Evolutionary conservation across 2,888 invertebrate genomes (phyloP).

Genomic region (Opisthograptis luteolata): DNA sequence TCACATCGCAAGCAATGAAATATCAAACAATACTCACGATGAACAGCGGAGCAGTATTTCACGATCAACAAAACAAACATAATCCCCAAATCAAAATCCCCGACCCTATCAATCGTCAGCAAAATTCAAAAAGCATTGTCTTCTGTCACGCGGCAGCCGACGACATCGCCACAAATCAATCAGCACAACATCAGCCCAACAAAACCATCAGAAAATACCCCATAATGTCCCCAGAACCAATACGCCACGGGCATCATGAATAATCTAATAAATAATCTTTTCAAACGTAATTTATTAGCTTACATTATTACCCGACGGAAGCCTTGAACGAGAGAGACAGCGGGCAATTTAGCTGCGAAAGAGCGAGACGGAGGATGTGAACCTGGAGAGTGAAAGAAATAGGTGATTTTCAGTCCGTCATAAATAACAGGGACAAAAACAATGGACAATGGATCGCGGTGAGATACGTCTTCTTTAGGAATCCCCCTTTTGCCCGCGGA

Average conservation of each 20-base stretch:
- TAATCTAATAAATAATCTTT: conserved; percentile 84
- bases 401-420: conserved; percentile 71
- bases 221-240: conserved; percentile 72
- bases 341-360: conserved; percentile 15
- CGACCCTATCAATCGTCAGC: conserved; percentile 16
- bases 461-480: conserved; percentile 83
- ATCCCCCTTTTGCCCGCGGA: conserved; percentile 45
- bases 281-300: conserved; percentile 79
- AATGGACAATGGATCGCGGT: conserved; percentile 83
- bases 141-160: conserved; percentile 33
- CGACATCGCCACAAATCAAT: conserved; percentile 72
- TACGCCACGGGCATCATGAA: conserved; percentile 80
- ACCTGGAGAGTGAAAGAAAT: conserved; percentile 54
- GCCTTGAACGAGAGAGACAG: conserved; percentile 63
- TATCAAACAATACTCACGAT: neutral
- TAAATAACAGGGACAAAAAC: conserved; percentile 83
- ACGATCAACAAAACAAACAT: neutral
- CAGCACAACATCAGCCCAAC: conserved; percentile 61
- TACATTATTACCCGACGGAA: conserved; percentile 79
- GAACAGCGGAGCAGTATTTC: too few relatives aligned
- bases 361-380: conserved; percentile 1
- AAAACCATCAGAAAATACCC: conserved; percentile 22
- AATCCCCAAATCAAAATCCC: conserved; percentile 19
- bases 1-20: too few relatives aligned
- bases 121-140: conserved; percentile 46